Conservation (phyloP, 2,888 invertebrate genomes). For the Catotricha subobsoleta region DNA sequence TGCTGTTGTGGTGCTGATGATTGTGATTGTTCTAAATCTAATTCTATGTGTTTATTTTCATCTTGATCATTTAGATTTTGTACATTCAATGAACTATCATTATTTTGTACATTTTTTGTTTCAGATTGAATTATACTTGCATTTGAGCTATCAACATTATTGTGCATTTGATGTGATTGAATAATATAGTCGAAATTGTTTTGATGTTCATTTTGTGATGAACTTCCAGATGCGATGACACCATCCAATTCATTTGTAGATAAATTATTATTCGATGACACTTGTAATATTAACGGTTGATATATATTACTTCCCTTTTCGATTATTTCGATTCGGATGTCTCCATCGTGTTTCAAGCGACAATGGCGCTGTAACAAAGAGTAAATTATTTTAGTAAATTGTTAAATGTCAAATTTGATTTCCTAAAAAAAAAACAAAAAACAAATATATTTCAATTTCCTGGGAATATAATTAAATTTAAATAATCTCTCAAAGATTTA, state of each 20-base stretch:
- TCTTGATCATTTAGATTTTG: no score
- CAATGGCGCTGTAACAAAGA: slow-evolving; percentile 46
- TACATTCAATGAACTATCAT: no score
- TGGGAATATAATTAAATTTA: no score
- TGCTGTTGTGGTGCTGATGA: slow-evolving; percentile 6
- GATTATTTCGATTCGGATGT: slow-evolving; percentile 45
- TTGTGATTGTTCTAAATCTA: no score
- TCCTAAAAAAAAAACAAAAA: no score
- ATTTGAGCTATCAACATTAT: no score
- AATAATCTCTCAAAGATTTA: no score
- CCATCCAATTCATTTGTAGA: neutral
- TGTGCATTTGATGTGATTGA: neutral
- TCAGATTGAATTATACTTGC: no score
- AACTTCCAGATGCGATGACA: neutral
- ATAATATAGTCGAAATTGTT: slow-evolving; percentile 13
- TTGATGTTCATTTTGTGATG: slow-evolving; percentile 2
- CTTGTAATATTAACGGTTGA: slow-evolving; percentile 7
- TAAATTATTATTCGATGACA: neutral
- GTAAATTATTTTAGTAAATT: slow-evolving; percentile 3
- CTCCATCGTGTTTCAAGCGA: slow-evolving; percentile 58
- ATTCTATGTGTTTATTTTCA: no score
- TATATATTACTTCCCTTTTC: slow-evolving; percentile 11
- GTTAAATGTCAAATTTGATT: no score
- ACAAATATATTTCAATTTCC: no score
- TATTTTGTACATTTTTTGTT: no score